phyloP scores from a whole-genome alignment of 2,113 vertebrate species.

The Ceyx melanurus region DNA sequence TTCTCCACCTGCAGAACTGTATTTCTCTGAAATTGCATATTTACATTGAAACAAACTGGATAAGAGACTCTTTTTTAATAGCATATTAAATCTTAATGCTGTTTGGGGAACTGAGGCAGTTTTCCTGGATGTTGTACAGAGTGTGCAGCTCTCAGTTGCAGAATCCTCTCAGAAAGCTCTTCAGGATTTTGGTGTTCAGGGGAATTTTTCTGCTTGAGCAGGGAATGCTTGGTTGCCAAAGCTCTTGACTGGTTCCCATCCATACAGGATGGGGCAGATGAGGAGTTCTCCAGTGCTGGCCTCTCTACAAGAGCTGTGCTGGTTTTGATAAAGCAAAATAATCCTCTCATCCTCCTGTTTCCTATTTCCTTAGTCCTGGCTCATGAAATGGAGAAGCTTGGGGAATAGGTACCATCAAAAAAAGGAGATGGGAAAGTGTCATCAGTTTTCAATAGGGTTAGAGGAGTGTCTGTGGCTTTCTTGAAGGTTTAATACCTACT shows the following conservation, averaged over 20 bases:
- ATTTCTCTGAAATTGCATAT: not conserved
- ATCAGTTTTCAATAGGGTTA: not conserved
- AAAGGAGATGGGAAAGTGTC: not conserved
- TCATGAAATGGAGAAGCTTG: not conserved
- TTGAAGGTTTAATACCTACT: not conserved
- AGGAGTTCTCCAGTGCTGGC: too few species aligned
- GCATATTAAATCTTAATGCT: not conserved
- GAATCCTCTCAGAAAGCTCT: too few species aligned
- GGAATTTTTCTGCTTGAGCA: too few species aligned
- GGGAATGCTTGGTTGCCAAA: too few species aligned
- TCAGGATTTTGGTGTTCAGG: too few species aligned
- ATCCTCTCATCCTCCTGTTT: too few species aligned
- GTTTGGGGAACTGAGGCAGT: not conserved
- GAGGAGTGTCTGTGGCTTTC: not conserved
- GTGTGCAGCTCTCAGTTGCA: too few species aligned
- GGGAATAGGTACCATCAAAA: not conserved
- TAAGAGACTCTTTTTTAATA: not conserved
- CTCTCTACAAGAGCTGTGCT: too few species aligned
- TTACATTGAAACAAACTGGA: constrained; percentile 3
- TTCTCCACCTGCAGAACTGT: not conserved
- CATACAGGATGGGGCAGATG: too few species aligned
- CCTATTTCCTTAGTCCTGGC: not conserved
- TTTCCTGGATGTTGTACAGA: not conserved
- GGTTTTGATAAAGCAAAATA: too few species aligned
- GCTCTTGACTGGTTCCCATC: too few species aligned